These are phyloP conservation scores for Lasius fuliginosus DNA, from an alignment of 2,888 invertebrate species.

Conservation along the genomic window DNA sequence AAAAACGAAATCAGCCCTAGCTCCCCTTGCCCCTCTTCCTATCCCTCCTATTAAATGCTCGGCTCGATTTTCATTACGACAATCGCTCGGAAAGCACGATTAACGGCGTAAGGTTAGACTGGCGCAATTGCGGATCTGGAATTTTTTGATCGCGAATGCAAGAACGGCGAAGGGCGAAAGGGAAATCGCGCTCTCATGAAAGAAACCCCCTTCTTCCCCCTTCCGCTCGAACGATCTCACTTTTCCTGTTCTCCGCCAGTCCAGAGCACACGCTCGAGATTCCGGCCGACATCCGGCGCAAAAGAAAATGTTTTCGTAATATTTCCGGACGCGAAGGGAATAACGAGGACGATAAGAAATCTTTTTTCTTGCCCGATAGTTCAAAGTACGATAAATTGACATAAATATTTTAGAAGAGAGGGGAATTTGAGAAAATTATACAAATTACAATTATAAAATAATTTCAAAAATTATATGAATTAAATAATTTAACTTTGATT, in stretches of 20 bases:
- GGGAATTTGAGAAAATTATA: neutral
- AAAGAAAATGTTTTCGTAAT: conserved; percentile 29
- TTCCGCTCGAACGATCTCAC: conserved; percentile 66
- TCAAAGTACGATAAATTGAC: neutral
- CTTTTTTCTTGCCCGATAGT: neutral
- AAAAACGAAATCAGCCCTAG: conserved; percentile 2
- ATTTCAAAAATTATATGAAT: neutral
- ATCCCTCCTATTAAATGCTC: neutral
- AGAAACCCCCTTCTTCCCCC: conserved; percentile 65
- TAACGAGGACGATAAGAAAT: neutral
- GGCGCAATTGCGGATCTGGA: conserved; percentile 76
- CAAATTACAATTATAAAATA: neutral
- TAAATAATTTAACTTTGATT: neutral
- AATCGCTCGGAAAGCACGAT: conserved; percentile 31
- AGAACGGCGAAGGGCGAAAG: conserved; percentile 77
- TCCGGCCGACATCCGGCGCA: conserved; percentile 19
- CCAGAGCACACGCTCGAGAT: conserved; percentile 8
- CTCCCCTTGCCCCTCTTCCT: neutral
- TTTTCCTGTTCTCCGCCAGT: conserved; percentile 62
- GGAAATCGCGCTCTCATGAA: conserved; percentile 63
- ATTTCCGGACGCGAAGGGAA: conserved; percentile 18
- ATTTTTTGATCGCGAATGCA: conserved; percentile 65
- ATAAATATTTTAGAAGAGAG: neutral
- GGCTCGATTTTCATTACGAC: conserved; percentile 20
- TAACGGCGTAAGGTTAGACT: neutral